Conservation (phyloP, 2,797 vertebrate species). For the Acrossocheilus fasciatus region DNA sequence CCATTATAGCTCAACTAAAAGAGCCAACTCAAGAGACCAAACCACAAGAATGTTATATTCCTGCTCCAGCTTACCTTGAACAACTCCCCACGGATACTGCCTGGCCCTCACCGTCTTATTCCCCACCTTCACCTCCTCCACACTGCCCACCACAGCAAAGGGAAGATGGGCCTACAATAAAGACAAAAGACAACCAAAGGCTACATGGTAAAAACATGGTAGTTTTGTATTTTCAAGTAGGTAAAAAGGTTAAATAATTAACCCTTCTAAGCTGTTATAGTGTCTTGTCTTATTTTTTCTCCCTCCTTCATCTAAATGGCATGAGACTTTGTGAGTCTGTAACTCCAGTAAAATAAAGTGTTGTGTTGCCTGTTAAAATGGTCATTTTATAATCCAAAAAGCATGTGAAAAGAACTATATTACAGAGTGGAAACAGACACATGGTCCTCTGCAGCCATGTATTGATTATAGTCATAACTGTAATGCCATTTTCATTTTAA, state of each 20-base stretch:
- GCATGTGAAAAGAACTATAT: neutral
- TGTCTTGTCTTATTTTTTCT: neutral
- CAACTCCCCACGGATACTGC: constrained; percentile 98
- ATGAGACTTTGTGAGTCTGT: neutral
- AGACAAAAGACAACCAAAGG: neutral
- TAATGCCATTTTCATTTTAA: neutral
- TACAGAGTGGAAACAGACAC: neutral
- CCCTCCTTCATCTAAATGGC: neutral
- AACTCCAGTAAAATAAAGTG: neutral
- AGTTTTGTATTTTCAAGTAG: neutral
- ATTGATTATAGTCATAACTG: neutral
- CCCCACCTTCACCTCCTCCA: constrained; percentile 97
- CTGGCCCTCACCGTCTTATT: constrained; percentile 97
- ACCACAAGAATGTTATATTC: neutral
- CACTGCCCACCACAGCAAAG: constrained; percentile 97
- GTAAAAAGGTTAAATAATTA: neutral
- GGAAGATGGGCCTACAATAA: constrained; percentile 90
- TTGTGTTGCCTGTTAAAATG: neutral
- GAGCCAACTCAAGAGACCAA: neutral
- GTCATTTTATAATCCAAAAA: neutral
- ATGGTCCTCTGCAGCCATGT: neutral
- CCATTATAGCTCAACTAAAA: neutral
- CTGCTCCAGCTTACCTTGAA: constrained; percentile 88
- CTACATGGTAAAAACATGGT: neutral
- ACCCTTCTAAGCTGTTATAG: neutral